Percentiles rank a stretch among this genome's conserved stretches.
These are phyloP conservation scores for Globicephala melas DNA, from an alignment of 2,113 vertebrate genomes.

Conservation along the genomic window DNA sequence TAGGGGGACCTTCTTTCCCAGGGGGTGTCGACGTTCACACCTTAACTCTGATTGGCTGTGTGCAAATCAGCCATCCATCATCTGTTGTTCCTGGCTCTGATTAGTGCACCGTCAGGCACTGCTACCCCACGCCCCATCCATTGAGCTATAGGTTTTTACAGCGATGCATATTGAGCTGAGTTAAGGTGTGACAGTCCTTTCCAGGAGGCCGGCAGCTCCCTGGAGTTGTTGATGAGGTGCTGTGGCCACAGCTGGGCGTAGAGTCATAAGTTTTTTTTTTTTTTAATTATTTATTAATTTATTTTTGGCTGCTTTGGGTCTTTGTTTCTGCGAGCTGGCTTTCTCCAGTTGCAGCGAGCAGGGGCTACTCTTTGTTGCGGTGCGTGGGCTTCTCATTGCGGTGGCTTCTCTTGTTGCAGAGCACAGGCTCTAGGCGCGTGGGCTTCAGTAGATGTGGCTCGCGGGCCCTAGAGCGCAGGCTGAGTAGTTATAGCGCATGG, in stretches of 20 bases:
- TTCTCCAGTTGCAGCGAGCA: too few species aligned
- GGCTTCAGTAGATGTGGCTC: too few species aligned
- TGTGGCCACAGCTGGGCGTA: background rate
- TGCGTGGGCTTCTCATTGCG: too few species aligned
- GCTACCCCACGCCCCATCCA: background rate
- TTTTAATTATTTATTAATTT: too few species aligned
- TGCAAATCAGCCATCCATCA: background rate
- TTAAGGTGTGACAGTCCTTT: background rate
- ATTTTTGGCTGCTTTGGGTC: too few species aligned
- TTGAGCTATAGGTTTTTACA: background rate
- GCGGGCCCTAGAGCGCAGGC: too few species aligned
- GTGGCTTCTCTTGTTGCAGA: too few species aligned
- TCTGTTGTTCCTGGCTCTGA: background rate
- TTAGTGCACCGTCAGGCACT: background rate
- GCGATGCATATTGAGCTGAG: background rate
- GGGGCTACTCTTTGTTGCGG: too few species aligned
- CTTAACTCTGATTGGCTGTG: background rate
- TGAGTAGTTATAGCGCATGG: rapidly evolving
- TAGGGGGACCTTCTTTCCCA: too few species aligned
- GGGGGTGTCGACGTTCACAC: background rate
- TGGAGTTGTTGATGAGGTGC: background rate
- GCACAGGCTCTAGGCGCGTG: too few species aligned
- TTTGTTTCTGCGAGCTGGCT: too few species aligned
- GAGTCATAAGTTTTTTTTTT: background rate
- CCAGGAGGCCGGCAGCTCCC: background rate